These are phyloP conservation scores for Ceyx margarethae DNA, from an alignment of 2,113 vertebrate species.

Conservation along the genomic window DNA sequence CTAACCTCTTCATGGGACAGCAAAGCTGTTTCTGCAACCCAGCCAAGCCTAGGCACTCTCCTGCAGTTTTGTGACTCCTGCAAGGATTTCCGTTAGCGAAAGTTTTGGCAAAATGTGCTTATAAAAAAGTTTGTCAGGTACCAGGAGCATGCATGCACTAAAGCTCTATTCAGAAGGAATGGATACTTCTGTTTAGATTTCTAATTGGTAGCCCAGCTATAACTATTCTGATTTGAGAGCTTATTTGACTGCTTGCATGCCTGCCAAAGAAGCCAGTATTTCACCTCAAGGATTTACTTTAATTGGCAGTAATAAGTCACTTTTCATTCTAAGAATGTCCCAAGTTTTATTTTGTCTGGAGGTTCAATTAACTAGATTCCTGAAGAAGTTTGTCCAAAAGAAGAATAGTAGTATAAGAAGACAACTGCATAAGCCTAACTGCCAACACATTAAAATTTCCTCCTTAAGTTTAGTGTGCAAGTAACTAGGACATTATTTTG, in stretches of 20 bases:
- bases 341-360: not conserved
- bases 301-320: not conserved
- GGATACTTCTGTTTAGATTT: not conserved
- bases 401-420: not conserved
- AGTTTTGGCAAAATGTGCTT: not conserved
- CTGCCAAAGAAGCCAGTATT: not conserved
- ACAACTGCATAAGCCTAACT: not conserved
- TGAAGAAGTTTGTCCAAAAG: not conserved
- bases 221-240: not conserved
- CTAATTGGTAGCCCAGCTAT: not conserved
- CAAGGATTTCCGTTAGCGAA: not conserved
- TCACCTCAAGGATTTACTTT: not conserved
- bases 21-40: not conserved
- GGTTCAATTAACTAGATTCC: not conserved
- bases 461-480: not conserved
- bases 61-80: not conserved
- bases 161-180: not conserved
- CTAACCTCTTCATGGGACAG: not conserved
- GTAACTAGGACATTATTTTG: not conserved
- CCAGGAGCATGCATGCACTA: not conserved
- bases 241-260: not conserved
- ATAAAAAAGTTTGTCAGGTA: not conserved
- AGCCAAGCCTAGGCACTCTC: not conserved
- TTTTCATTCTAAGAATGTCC: not conserved
- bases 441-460: not conserved